Evolutionary conservation across 2,888 invertebrate species (phyloP).

Genomic region (Eubasilissa splendida): DNA sequence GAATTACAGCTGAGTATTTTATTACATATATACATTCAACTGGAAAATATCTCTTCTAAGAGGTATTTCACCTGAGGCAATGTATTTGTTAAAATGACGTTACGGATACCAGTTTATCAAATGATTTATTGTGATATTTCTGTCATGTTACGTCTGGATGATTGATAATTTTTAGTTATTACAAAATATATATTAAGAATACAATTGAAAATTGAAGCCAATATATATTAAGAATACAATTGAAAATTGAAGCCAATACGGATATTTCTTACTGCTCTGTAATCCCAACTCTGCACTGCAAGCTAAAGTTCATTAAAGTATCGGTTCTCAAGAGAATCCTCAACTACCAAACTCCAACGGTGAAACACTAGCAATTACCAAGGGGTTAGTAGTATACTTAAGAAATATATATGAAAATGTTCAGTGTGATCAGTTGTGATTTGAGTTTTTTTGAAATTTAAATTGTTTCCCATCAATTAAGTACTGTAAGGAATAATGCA

Average conservation of each 20-base stretch:
- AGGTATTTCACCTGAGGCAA: too few relatives aligned
- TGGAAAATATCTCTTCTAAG: too few relatives aligned
- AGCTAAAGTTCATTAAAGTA: constrained; percentile 37
- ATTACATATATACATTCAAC: too few relatives aligned
- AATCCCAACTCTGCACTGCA: constrained; percentile 50
- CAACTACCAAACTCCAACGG: constrained; percentile 46
- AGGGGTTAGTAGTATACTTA: constrained; percentile 47
- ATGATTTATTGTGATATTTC: constrained; percentile 35
- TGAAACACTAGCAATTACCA: constrained; percentile 41
- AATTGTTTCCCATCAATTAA: not conserved
- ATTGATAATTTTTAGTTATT: constrained; percentile 8
- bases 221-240: constrained; percentile 10
- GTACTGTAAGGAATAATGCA: too few relatives aligned
- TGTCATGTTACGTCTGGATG: constrained; percentile 18
- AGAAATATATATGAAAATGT: constrained; percentile 46
- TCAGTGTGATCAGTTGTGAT: constrained; percentile 21
- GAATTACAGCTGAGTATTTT: too few relatives aligned
- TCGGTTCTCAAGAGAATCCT: constrained; percentile 30
- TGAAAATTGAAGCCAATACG: constrained; percentile 28
- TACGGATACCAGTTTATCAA: not conserved
- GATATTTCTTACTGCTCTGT: constrained; percentile 46
- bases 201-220: constrained; percentile 25
- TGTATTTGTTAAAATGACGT: too few relatives aligned
- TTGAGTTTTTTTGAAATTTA: constrained; percentile 10
- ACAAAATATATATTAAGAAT: constrained; percentile 11